Evolutionary conservation across 2,113 vertebrate genomes (phyloP), one percentile per base, ranked within the genome.

Genomic region (Thunnus thynnus): DNA sequence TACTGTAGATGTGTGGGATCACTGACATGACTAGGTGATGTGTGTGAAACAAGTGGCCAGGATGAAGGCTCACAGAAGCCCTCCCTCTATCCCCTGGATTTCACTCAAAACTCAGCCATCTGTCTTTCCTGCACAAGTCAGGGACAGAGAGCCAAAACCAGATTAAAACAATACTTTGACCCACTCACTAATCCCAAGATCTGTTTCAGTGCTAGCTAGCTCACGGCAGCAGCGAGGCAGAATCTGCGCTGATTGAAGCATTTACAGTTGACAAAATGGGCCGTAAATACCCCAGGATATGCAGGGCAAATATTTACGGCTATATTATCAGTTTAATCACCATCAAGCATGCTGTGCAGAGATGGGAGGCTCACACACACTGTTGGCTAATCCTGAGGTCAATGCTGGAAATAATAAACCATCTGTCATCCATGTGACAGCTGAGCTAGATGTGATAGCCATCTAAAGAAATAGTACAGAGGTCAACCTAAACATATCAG

Each of bases 131-230:
- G 62, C 71, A 78, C 56, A 22, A 72, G 74, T 56, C 17, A 63
- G 71, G 52, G 74, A 65, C 62, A 55, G 12, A 69, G 81, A 73
- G 81, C 61, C 51, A 72, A 76, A 89, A 77, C 63, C 85, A 81
- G 86, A 91, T 89, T 90, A 87, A 88, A 89, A 84, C 81, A 82
- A 82, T 89, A 87, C 89, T 86, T 83, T 82, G 80, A 87, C 80
- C 90, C 60, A 13, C 56, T 81, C 69, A 7, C 44, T 92, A 92
- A 92, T 92, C 89, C 84, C 25, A 62, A 74, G 51, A 91, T 87
- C 71, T 76, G 58, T 83, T 84, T 76, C 78, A 86, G 63, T 1
- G 13, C 52, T 44, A 62, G 30, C 20, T 58, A 8, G 54, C 52
- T 72, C 25, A 11, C 27, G 66, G 60, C 17, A 52, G 60, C 62